These are phyloP conservation scores for Cercopithecus neglectus DNA, from an alignment of 2,797 vertebrate species.

Conservation along the genomic window DNA sequence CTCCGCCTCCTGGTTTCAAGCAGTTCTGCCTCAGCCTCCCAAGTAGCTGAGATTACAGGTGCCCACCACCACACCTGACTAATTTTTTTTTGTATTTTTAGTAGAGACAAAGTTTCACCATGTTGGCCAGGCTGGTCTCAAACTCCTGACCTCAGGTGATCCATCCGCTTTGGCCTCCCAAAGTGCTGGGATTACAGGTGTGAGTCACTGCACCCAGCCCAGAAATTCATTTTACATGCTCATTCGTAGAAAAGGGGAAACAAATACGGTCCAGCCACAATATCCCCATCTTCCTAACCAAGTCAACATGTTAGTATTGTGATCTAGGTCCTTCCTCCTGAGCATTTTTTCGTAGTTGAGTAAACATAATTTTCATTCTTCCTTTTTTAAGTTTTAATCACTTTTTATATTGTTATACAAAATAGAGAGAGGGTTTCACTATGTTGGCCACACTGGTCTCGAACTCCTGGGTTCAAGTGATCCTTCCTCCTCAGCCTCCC, in stretches of 20 bases:
- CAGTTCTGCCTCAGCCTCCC: too few relatives aligned
- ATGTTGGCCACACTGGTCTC: neutral
- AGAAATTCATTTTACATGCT: neutral
- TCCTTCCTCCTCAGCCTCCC: neutral
- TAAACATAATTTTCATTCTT: neutral
- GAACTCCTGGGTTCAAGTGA: neutral
- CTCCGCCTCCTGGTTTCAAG: accelerated
- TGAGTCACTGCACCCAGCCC: too few relatives aligned
- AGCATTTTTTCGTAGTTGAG: neutral
- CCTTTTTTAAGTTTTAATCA: neutral
- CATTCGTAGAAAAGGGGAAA: neutral
- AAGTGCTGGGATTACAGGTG: too few relatives aligned
- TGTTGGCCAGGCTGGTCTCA: too few relatives aligned
- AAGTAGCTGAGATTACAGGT: too few relatives aligned
- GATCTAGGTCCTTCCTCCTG: neutral
- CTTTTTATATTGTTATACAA: neutral
- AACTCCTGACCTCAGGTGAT: too few relatives aligned
- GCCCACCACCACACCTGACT: too few relatives aligned
- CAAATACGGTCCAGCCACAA: neutral
- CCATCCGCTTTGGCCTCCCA: too few relatives aligned
- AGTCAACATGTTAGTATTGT: neutral
- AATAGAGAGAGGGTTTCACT: neutral
- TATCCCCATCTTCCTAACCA: neutral
- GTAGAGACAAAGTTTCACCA: too few relatives aligned
- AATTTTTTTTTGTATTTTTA: too few relatives aligned